A percentile compares a stretch with the other conserved stretches of the same genome.
Evolutionary conservation across 2,888 invertebrate genomes (phyloP).

Genomic region (Urechis unicinctus): DNA sequence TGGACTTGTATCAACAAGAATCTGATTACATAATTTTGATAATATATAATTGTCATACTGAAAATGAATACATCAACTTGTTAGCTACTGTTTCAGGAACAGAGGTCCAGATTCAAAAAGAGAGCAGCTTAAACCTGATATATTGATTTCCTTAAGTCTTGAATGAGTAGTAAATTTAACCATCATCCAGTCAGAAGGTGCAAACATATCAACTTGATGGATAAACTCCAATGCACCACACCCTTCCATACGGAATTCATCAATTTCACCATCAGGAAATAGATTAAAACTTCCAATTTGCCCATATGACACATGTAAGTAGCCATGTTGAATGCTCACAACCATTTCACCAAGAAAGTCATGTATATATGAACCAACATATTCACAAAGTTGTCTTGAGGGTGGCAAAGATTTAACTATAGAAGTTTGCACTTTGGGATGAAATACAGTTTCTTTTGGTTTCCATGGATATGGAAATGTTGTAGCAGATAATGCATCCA

Average conservation of each 20-base stretch:
- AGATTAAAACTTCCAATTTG: conserved; percentile 1
- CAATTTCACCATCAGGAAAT: conserved; percentile 4
- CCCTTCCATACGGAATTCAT: conserved; percentile 3
- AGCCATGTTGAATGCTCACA: neutral
- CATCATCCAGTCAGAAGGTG: conserved; percentile 3
- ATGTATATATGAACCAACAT: conserved; percentile 1
- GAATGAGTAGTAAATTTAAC: too few relatives aligned
- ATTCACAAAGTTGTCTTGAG: neutral
- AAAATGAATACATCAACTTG: too few relatives aligned
- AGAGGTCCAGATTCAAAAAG: conserved; percentile 3
- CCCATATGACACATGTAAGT: neutral
- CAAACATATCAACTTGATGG: neutral
- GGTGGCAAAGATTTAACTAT: neutral
- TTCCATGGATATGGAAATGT: conserved; percentile 8
- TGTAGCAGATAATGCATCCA: neutral
- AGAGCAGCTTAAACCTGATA: too few relatives aligned
- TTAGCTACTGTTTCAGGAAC: neutral
- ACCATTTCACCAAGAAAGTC: conserved; percentile 4
- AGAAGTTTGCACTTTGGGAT: neutral
- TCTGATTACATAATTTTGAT: too few relatives aligned
- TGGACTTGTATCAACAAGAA: too few relatives aligned
- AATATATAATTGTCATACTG: too few relatives aligned
- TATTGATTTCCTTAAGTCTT: too few relatives aligned
- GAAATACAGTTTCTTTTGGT: neutral
- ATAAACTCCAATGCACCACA: neutral